phyloP scores from a whole-genome alignment of 2,113 vertebrate genomes.

The Rattus norvegicus region DNA sequence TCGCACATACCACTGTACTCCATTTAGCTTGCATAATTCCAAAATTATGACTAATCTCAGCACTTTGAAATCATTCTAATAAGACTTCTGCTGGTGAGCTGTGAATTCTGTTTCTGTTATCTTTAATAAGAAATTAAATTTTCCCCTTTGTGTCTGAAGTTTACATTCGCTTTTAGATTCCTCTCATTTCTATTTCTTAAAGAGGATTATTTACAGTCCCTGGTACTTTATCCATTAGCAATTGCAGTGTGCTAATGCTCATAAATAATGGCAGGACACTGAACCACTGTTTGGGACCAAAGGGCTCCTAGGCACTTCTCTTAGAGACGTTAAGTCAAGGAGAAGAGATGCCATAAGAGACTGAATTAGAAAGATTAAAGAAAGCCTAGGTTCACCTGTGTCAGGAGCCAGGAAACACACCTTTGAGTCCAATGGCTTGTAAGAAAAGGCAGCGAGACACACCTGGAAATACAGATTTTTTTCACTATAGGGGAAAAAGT shows the following conservation, averaged over 20 bases:
- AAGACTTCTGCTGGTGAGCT: slow-evolving; percentile 76
- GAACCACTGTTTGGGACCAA: slow-evolving; percentile 61
- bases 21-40: slow-evolving; percentile 82
- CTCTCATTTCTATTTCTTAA: slow-evolving; percentile 57
- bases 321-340: slow-evolving; percentile 43
- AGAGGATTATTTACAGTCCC: slow-evolving; percentile 57
- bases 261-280: slow-evolving; percentile 70
- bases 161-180: slow-evolving; percentile 9
- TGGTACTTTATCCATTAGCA: slow-evolving; percentile 66
- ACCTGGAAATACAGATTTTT: background rate
- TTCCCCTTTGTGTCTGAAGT: slow-evolving; percentile 43
- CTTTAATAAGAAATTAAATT: slow-evolving; percentile 57
- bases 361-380: background rate
- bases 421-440: background rate
- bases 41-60: slow-evolving; percentile 88
- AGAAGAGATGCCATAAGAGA: slow-evolving; percentile 24
- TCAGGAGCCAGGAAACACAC: background rate
- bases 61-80: slow-evolving; percentile 89
- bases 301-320: background rate
- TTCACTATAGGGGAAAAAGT: slow-evolving; percentile 11
- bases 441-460: slow-evolving; percentile 22
- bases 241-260: slow-evolving; percentile 67
- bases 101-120: slow-evolving; percentile 24
- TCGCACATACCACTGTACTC: slow-evolving; percentile 55
- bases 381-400: background rate